Base-by-base conservation (phyloP, 2,888 invertebrate genomes). In the Orthosia incerta region DNA sequence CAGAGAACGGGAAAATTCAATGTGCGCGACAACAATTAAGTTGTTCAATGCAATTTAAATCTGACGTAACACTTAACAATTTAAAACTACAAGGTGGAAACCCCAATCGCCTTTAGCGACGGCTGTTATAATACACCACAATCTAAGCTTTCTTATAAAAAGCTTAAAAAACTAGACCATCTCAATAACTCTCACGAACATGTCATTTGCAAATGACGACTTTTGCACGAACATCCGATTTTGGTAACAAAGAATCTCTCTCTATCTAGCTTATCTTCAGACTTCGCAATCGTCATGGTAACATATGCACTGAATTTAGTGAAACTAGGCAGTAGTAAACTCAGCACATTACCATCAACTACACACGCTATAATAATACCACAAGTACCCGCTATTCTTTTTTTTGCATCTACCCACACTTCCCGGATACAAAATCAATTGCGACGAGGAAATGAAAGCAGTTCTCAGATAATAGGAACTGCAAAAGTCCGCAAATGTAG, bases 401-500 rank as follows among this genome's bases (percentile, higher is more conserved):
- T n/a, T 70, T 71, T 80, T 77, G 66, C 72, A 79, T 78, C 72
- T 62, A 67, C 67, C 60, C 59, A 76, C 73, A 77, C 82, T 89
- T 90, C 86, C 89, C 89, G 89, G 90, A 89, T 78, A 87, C 75
- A 83, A 87, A 86, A 86, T 79, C 79, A 82, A 69, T 88, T 79
- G 76, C 83, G 57, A 76, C 79, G 68, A 85, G 89, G 89, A 90
- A 90, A 90, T 87, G 85, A 89, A 90, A 88, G 87, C 75, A 65
- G 77, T 80, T 80, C 74, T 72, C 71, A 66, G 74, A 82, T 82
- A 63, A 68, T 70, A 76, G 71, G 45, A 55, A 66, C 51, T 74
- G 57, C 60, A 65, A 79, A 67, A 82, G 23, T 50, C 15, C 23
- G 70, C 69, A 57, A 60, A 75, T 50, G 23, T 39, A 61, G 71